Evolutionary conservation across 2,888 invertebrate species (phyloP).

Genomic region (Cephus pulcher): DNA sequence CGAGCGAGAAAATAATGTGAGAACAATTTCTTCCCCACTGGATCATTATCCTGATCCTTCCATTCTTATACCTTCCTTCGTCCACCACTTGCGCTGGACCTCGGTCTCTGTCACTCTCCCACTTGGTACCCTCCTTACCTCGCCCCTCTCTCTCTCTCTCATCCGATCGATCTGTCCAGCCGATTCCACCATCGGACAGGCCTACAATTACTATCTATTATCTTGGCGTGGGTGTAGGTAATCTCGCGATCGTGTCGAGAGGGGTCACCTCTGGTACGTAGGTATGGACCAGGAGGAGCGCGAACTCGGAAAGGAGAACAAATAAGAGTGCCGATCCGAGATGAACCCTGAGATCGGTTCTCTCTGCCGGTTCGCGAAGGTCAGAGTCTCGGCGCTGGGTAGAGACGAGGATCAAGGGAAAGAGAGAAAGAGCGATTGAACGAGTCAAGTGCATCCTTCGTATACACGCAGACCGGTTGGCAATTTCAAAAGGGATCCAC

Average conservation of each 20-base stretch:
- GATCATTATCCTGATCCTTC: constrained; percentile 53
- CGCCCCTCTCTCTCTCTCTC: constrained; percentile 13
- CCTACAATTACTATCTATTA: constrained; percentile 59
- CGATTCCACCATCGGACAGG: constrained; percentile 51
- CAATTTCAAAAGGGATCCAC: too few relatives aligned
- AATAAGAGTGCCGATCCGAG: constrained; percentile 20
- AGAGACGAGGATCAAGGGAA: too few relatives aligned
- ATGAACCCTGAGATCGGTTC: neutral
- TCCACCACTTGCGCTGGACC: constrained; percentile 17
- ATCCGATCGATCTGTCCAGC: constrained; percentile 56
- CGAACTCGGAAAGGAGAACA: constrained; percentile 31
- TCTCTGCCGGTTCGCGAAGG: too few relatives aligned
- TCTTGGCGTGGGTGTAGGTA: constrained; percentile 57
- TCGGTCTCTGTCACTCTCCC: constrained; percentile 27
- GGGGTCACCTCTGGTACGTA: neutral
- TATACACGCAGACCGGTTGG: too few relatives aligned
- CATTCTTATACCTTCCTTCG: neutral
- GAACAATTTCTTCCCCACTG: constrained; percentile 61
- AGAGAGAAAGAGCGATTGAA: too few relatives aligned
- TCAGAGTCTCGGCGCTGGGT: too few relatives aligned
- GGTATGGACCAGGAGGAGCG: constrained; percentile 5
- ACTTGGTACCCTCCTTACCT: constrained; percentile 32
- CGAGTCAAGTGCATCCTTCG: too few relatives aligned
- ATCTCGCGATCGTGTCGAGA: constrained; percentile 60
- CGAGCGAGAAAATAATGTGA: constrained; percentile 64